phyloP scores from a whole-genome alignment of 2,113 vertebrate genomes.

The Prietella phreatophila region DNA sequence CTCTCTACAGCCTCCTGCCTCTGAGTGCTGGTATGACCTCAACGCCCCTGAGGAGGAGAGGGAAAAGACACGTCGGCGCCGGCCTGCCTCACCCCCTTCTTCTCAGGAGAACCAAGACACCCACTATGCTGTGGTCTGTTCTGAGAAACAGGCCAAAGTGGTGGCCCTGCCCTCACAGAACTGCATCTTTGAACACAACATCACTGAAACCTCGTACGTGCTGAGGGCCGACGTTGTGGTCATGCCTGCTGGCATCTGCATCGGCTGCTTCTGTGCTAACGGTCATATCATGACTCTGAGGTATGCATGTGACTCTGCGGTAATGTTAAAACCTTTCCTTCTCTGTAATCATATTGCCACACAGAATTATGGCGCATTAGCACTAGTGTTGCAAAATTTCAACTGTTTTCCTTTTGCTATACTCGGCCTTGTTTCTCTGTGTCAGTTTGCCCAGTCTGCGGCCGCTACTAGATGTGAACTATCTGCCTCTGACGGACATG shows the following conservation, averaged over 20 bases:
- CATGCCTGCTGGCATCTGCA: slow-evolving; percentile 83
- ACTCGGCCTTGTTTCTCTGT: slow-evolving; percentile 35
- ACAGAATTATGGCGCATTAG: neutral
- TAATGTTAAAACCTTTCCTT: neutral
- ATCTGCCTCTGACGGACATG: slow-evolving; percentile 98
- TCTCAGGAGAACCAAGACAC: slow-evolving; percentile 89
- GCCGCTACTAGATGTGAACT: slow-evolving; percentile 95
- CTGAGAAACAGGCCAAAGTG: slow-evolving; percentile 97
- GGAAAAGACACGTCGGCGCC: slow-evolving; percentile 77
- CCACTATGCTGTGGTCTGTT: slow-evolving; percentile 92
- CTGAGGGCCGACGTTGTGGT: slow-evolving; percentile 91
- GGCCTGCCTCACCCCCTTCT: slow-evolving; percentile 85
- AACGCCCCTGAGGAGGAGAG: slow-evolving; percentile 88
- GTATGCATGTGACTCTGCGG: slow-evolving; percentile 64
- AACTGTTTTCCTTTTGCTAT: neutral
- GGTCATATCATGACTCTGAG: slow-evolving; percentile 98
- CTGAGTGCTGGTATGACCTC: slow-evolving; percentile 88
- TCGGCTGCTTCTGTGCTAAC: slow-evolving; percentile 97
- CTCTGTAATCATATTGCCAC: neutral
- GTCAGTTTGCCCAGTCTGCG: slow-evolving; percentile 93
- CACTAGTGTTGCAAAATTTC: neutral
- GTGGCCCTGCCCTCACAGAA: slow-evolving; percentile 90
- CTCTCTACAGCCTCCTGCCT: slow-evolving; percentile 80
- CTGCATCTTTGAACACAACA: slow-evolving; percentile 90
- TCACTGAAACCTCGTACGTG: slow-evolving; percentile 95